These are phyloP conservation scores for Pantherophis guttatus DNA, from an alignment of 2,113 vertebrate species.

Conservation along the genomic window DNA sequence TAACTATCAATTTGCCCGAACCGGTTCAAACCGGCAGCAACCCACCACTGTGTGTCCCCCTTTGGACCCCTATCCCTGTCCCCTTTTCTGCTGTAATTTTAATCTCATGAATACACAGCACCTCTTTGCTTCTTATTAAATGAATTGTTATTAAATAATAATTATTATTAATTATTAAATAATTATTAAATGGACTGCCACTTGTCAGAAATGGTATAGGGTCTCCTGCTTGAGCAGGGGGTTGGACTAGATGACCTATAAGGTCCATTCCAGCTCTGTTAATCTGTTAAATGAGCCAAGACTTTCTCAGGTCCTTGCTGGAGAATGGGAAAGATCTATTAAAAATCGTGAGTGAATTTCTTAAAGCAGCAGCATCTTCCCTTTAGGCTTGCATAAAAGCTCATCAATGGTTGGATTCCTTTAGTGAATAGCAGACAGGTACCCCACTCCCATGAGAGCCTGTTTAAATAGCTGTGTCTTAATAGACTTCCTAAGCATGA, in stretches of 20 bases:
- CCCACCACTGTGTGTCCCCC: neutral
- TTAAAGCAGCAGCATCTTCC: neutral
- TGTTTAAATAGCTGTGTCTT: neutral
- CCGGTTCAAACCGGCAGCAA: too few species aligned
- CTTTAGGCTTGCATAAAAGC: neutral
- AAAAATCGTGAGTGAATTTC: neutral
- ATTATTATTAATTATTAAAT: too few species aligned
- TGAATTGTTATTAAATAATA: neutral
- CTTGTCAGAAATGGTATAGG: too few species aligned
- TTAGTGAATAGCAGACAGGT: neutral
- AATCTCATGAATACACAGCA: neutral
- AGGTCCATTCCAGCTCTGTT: too few species aligned
- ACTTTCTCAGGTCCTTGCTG: neutral
- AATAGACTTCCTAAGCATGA: neutral
- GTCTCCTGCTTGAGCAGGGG: too few species aligned
- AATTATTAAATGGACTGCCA: too few species aligned
- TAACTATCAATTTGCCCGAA: too few species aligned
- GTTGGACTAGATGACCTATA: too few species aligned
- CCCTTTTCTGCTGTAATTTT: neutral
- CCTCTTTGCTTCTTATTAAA: neutral
- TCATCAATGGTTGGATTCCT: neutral
- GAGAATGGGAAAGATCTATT: neutral
- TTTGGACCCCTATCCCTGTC: neutral
- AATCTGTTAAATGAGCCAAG: neutral
- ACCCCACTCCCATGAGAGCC: neutral